Evolutionary conservation across 2,888 invertebrate genomes (phyloP), one percentile per base, ranked within the genome.

Genomic region (Vesta saturnalis): DNA sequence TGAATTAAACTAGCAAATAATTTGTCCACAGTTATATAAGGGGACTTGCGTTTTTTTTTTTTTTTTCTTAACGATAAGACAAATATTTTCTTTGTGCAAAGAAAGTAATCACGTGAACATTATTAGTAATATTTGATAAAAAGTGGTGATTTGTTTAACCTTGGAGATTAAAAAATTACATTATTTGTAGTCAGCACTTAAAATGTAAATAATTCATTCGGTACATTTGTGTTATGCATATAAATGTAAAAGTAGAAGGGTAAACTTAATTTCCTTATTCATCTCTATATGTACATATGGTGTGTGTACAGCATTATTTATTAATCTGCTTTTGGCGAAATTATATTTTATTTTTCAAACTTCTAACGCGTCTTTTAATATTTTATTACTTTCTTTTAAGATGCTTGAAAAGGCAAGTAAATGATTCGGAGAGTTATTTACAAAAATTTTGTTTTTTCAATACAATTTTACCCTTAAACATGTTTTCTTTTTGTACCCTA

Each of bases 51-150:
- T n/a, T n/a, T n/a, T n/a, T n/a, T n/a, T n/a, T n/a, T n/a, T n/a
- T 39, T 39, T 52, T 49, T 19, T 18, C 19, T 52, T 19, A n/a
- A 1, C 16, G 52, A 52, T 52, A 52, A 52, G 19, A 19, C 18
- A 21, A 19, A 52, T 19, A 52, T 19, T 18, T 49, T 52, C 19
- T 18, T 52, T 52, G 19, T 52, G 19, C n/a, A 12, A 43, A n/a
- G 43, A 14, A n/a, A 52, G 19, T 52, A 21, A 52, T 52, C 21
- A 39, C 23, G 23, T n/a, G 15, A 43, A n/a, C 30, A 14, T 43
- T 47, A 47, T 47, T 52, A 52, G 18, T 52, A 52, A 52, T 52
- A 52, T 52, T 52, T 52, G 52, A 52, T 52, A 52, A 52, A 52
- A 52, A 52, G n/a, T 21, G 21, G 19, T 52, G 52, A 52, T 52